These are phyloP conservation scores for Aurelia aurita DNA, from an alignment of 30 jellyfish, hydroid and myxozoan species.

Conservation along the genomic window DNA sequence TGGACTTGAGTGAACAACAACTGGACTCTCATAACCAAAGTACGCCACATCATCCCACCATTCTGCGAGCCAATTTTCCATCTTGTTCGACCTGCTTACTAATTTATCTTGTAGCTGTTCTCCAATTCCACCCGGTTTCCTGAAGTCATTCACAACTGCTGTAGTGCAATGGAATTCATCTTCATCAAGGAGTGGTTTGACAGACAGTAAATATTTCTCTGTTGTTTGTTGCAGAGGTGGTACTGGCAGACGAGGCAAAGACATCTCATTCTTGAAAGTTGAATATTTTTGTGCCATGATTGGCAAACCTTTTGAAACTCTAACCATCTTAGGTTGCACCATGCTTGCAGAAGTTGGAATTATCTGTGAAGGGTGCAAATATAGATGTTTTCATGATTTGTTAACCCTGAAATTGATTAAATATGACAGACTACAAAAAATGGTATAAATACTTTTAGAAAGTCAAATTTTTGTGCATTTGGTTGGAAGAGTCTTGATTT, in stretches of 20 bases:
- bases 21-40: slow-evolving; percentile 83
- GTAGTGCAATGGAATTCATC: slow-evolving; percentile 68
- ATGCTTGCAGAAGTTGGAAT: slow-evolving; percentile 14
- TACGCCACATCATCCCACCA: slow-evolving; percentile 97
- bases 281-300: slow-evolving; percentile 23
- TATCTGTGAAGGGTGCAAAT: neutral
- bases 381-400: too few relatives aligned
- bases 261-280: slow-evolving; percentile 67
- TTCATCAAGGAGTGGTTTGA: slow-evolving; percentile 69
- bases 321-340: slow-evolving; percentile 1
- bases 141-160: slow-evolving; percentile 68
- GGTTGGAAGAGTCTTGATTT: too few relatives aligned
- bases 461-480: too few relatives aligned
- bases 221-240: slow-evolving; percentile 89
- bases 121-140: slow-evolving; percentile 84
- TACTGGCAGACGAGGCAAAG: slow-evolving; percentile 85
- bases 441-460: too few relatives aligned
- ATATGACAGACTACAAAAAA: too few relatives aligned
- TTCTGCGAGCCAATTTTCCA: slow-evolving; percentile 92
- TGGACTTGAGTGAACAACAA: slow-evolving; percentile 89
- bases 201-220: slow-evolving; percentile 67
- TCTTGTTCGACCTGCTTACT: slow-evolving; percentile 59
- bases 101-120: slow-evolving; percentile 70
- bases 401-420: too few relatives aligned
- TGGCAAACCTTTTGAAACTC: slow-evolving; percentile 38